Conservation (phyloP, 2,888 invertebrate genomes). For the Ichneumoninae sp. region DNA sequence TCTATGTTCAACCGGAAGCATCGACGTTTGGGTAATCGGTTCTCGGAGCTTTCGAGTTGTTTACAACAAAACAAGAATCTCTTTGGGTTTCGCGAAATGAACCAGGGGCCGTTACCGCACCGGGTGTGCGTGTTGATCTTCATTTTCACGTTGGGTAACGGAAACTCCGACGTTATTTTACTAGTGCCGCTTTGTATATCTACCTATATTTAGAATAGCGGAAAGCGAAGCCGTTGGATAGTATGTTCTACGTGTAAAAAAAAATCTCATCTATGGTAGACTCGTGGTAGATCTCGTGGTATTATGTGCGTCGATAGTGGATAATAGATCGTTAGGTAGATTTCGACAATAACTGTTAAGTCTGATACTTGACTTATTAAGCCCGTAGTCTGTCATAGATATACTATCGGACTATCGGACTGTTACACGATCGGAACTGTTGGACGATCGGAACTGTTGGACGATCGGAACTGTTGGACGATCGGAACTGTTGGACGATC, state of each 20-base stretch:
- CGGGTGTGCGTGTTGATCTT: slow-evolving; percentile 11
- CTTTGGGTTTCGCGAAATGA: not conserved
- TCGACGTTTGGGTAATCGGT: slow-evolving; percentile 12
- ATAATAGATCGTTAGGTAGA: not conserved
- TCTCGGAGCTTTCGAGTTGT: slow-evolving; percentile 17
- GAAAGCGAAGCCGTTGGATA: not conserved
- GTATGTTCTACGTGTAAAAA: not conserved
- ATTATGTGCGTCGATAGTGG: not conserved
- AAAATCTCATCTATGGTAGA: no score
- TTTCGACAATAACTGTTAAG: not conserved
- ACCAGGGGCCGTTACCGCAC: not conserved
- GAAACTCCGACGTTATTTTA: not conserved
- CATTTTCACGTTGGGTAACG: not conserved
- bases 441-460: no score
- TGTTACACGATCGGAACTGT: no score
- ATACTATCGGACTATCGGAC: not conserved
- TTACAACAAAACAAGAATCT: slow-evolving; percentile 4
- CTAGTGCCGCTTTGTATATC: not conserved
- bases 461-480: no score
- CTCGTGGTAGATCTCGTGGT: no score
- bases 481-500: no score
- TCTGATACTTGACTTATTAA: not conserved
- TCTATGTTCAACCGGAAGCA: slow-evolving; percentile 14
- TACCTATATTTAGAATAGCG: slow-evolving; percentile 5
- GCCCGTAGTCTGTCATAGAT: not conserved